Conservation (phyloP, 53 echinoderm and acorn worm species). For the Hippasteria phrygiana region DNA sequence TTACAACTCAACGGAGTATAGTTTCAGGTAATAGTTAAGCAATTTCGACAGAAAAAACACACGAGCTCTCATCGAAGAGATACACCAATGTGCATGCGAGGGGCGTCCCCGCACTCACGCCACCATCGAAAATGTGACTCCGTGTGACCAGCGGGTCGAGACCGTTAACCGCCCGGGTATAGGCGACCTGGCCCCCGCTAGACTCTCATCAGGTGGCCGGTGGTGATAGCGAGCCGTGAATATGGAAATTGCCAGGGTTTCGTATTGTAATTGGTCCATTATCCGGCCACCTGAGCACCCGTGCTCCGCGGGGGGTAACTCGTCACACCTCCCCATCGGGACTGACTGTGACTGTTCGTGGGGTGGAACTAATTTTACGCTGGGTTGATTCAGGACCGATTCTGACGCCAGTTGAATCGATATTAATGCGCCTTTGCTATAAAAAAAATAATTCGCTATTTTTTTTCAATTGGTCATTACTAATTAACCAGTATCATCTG, state of each 20-base stretch:
- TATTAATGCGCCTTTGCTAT: conserved; percentile 24
- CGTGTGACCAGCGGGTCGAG: conserved; percentile 12
- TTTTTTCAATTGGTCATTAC: conserved; percentile 13
- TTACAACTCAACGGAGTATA: too few species aligned
- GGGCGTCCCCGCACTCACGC: not conserved
- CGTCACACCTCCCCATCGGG: conserved; percentile 40
- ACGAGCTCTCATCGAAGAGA: not conserved
- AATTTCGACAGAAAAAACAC: not conserved
- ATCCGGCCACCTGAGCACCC: conserved; percentile 58
- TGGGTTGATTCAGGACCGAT: conserved; percentile 31
- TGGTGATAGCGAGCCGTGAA: conserved; percentile 35
- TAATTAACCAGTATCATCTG: conserved; percentile 9
- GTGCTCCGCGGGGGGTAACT: conserved; percentile 1
- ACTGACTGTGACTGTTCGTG: not conserved
- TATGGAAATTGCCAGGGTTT: conserved; percentile 58
- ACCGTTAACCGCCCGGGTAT: conserved; percentile 37
- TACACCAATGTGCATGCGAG: conserved; percentile 20
- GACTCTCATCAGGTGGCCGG: conserved; percentile 46
- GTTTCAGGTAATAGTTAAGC: not conserved
- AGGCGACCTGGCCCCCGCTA: conserved; percentile 27
- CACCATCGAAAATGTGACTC: not conserved
- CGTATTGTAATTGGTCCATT: conserved; percentile 61
- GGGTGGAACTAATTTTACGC: conserved; percentile 42
- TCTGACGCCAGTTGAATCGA: conserved; percentile 52
- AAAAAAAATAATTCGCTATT: not conserved